These are phyloP conservation scores for Cyclophora albipunctata DNA, from an alignment of 2,888 invertebrate species.

Conservation along the genomic window DNA sequence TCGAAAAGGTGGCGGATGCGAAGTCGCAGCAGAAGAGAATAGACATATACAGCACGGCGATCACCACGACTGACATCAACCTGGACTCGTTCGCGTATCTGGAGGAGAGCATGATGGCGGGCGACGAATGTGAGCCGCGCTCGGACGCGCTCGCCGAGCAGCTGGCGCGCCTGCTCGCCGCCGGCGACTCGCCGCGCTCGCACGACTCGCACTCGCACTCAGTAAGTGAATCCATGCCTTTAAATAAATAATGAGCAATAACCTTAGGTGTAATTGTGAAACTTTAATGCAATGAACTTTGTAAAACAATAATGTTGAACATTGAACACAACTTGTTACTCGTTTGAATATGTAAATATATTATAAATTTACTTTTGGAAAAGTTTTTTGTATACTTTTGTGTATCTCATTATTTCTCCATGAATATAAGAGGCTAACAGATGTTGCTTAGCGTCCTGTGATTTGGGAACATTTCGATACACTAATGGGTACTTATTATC, in stretches of 20 bases:
- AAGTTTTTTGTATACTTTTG: slow-evolving; percentile 31
- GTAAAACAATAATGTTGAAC: neutral
- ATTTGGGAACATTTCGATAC: neutral
- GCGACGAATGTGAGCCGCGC: slow-evolving; percentile 51
- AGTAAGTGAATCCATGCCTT: slow-evolving; percentile 59
- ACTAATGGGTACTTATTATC: too few relatives aligned
- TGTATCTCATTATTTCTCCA: slow-evolving; percentile 20
- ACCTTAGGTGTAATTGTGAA: neutral
- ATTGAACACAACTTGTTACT: neutral
- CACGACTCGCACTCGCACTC: slow-evolving; percentile 52
- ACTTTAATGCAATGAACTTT: slow-evolving; percentile 8
- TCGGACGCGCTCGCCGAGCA: slow-evolving; percentile 47
- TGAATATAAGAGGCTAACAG: slow-evolving; percentile 16
- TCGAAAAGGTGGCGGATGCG: slow-evolving; percentile 61
- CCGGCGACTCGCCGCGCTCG: slow-evolving; percentile 46
- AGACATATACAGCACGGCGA: slow-evolving; percentile 73
- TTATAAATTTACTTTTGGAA: slow-evolving; percentile 16
- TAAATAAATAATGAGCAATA: slow-evolving; percentile 56
- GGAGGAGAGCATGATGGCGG: slow-evolving; percentile 64
- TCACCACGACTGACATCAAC: slow-evolving; percentile 69
- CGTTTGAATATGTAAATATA: neutral
- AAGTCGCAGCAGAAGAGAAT: slow-evolving; percentile 60
- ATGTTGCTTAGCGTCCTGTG: neutral
- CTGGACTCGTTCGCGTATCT: slow-evolving; percentile 71
- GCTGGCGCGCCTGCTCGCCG: slow-evolving; percentile 51